phyloP scores from a whole-genome alignment of 2,113 vertebrate genomes.

The Leucoraja erinaceus region DNA sequence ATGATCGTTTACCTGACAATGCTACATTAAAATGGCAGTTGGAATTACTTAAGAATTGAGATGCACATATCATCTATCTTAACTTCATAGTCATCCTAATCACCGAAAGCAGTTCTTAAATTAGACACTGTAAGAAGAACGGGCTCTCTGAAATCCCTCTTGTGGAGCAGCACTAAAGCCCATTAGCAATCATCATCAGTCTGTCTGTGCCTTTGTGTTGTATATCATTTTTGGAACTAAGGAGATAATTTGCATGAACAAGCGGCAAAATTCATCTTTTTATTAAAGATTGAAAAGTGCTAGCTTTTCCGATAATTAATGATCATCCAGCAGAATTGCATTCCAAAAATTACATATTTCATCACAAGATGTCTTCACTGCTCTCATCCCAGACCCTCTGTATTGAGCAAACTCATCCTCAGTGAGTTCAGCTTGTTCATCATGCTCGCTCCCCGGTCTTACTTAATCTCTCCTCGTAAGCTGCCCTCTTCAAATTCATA shows the following conservation, averaged over 20 bases:
- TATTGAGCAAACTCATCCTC: no score
- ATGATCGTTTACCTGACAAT: background rate
- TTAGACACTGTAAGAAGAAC: background rate
- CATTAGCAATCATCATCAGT: constrained; percentile 7
- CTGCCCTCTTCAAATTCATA: no score
- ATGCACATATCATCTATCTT: background rate
- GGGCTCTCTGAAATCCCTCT: background rate
- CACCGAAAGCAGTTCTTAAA: background rate
- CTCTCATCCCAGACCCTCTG: no score
- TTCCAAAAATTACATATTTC: background rate
- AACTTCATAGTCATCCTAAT: constrained; percentile 3
- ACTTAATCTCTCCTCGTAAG: no score
- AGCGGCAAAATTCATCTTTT: background rate
- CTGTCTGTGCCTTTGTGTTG: background rate
- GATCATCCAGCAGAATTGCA: background rate
- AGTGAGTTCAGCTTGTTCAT: no score
- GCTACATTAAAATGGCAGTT: background rate
- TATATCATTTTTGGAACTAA: background rate
- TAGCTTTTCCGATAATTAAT: background rate
- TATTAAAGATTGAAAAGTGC: background rate
- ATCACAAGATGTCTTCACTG: no score
- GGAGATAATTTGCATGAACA: background rate
- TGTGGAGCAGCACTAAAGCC: background rate
- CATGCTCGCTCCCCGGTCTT: no score
- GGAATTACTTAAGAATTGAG: background rate